These are phyloP conservation scores for Idaea straminata DNA, from an alignment of 2,888 invertebrate species.

Conservation along the genomic window DNA sequence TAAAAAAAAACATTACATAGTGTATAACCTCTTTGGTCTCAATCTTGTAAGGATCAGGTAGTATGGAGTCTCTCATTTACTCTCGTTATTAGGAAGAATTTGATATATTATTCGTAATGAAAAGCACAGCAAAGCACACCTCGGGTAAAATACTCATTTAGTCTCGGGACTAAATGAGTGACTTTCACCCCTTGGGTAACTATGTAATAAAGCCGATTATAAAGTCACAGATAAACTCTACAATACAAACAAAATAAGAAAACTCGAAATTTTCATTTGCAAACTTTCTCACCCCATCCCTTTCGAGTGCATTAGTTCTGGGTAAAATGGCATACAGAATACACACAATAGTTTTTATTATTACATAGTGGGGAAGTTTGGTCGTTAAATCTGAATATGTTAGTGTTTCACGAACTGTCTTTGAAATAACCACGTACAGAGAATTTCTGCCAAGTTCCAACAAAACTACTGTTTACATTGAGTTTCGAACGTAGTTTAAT, in stretches of 20 bases:
- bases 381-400: conserved; percentile 27
- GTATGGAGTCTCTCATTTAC: too few species aligned
- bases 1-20: too few species aligned
- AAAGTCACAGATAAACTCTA: background rate
- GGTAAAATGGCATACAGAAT: conserved; percentile 1
- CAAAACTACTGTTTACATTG: conserved; percentile 16
- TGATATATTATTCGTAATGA: too few species aligned
- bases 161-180: too few species aligned
- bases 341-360: conserved; percentile 12
- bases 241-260: background rate
- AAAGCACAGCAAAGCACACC: too few species aligned
- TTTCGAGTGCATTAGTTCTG: conserved; percentile 1
- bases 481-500: conserved; percentile 12
- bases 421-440: conserved; percentile 13
- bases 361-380: conserved; percentile 18
- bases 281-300: background rate
- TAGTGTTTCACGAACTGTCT: conserved; percentile 17
- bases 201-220: too few species aligned
- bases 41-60: too few species aligned
- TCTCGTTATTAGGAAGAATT: too few species aligned
- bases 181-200: too few species aligned
- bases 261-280: background rate
- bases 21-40: too few species aligned
- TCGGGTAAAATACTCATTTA: too few species aligned
- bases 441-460: conserved; percentile 16